A percentile compares a stretch with the other conserved stretches of the same genome.
These are phyloP conservation scores for Liolophura sinensis DNA, from an alignment of 1,140 invertebrate genomes.

Conservation along the genomic window DNA sequence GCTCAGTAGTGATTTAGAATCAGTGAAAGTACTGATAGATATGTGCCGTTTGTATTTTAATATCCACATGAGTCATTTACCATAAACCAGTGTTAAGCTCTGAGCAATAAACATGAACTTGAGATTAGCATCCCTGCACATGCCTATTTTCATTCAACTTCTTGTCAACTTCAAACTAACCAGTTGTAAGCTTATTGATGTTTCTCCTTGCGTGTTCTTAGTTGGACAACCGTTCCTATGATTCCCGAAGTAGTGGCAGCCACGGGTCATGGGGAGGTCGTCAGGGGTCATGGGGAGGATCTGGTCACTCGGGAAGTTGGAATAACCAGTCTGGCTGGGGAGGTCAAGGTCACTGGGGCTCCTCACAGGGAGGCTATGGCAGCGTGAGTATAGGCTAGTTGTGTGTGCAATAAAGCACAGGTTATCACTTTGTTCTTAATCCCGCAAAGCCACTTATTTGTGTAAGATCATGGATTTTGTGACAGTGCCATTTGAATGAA, in stretches of 20 bases:
- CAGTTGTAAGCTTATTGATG: not conserved
- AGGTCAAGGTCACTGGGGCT: no score
- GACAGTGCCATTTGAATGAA: no score
- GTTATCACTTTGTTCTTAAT: no score
- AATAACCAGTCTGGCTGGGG: constrained; percentile 1
- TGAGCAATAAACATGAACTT: not conserved
- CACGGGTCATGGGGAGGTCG: constrained; percentile 17
- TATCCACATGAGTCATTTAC: not conserved
- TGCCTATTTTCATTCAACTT: not conserved
- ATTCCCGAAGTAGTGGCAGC: constrained; percentile 6
- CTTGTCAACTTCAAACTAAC: not conserved
- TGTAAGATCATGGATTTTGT: no score
- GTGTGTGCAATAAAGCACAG: no score
- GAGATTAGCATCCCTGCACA: not conserved
- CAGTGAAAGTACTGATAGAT: not conserved
- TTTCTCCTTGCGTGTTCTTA: not conserved
- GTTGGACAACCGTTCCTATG: not conserved
- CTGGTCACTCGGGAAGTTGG: constrained; percentile 14
- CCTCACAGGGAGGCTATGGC: no score
- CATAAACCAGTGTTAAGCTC: not conserved
- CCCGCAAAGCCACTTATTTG: no score
- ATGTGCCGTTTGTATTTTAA: not conserved
- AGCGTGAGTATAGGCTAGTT: no score
- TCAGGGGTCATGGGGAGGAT: constrained; percentile 23
- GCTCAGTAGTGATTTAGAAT: no score